Conservation (phyloP, 2,797 vertebrate species). For the Enteromius radiatus region DNA sequence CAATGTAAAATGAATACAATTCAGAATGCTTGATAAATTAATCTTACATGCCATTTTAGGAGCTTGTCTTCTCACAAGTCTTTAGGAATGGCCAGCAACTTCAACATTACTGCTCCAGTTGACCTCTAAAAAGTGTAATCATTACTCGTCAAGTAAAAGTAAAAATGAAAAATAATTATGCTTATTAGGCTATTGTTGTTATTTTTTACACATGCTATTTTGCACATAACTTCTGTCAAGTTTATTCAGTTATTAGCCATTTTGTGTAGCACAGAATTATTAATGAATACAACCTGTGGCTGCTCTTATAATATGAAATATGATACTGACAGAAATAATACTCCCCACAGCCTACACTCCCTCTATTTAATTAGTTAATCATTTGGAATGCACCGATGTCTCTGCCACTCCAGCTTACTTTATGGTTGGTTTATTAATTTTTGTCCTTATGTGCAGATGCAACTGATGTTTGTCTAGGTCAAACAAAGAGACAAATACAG, state of each 20-base stretch:
- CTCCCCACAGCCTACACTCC: background rate
- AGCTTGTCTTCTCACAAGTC: constrained; percentile 3
- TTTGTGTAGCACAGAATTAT: background rate
- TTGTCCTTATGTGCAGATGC: background rate
- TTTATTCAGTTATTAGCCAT: background rate
- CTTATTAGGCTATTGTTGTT: background rate
- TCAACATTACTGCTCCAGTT: background rate
- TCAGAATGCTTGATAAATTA: background rate
- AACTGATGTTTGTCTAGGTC: background rate
- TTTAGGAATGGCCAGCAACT: constrained; percentile 17
- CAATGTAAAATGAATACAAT: background rate
- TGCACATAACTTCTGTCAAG: background rate
- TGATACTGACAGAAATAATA: constrained; percentile 1
- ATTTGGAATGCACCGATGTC: background rate
- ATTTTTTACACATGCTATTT: background rate
- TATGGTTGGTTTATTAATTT: background rate
- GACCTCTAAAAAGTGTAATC: constrained; percentile 1
- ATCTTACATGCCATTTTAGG: constrained; percentile 51
- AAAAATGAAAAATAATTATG: background rate
- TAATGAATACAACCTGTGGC: background rate
- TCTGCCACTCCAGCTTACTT: background rate
- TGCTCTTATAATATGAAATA: constrained; percentile 15
- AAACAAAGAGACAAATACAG: background rate
- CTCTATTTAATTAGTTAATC: background rate
- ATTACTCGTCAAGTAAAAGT: background rate